Evolutionary conservation across 1,140 invertebrate genomes (phyloP).

Genomic region (Calliopsis andreniformis): DNA sequence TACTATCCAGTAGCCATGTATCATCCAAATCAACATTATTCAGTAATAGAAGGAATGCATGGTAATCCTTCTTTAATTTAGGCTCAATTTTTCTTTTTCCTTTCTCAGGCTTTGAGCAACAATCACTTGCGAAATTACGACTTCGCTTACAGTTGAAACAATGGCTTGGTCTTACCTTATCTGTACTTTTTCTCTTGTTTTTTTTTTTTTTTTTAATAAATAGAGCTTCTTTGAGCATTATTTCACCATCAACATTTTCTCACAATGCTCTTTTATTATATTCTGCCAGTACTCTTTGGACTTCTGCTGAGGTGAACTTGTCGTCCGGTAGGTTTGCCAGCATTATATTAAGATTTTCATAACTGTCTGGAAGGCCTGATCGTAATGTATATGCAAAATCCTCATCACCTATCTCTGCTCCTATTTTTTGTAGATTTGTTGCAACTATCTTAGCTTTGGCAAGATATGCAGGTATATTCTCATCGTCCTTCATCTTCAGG

Average conservation of each 20-base stretch:
- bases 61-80: background rate
- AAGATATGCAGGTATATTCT: background rate
- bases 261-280: conserved; percentile 5
- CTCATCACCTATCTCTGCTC: conserved; percentile 12
- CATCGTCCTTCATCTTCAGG: background rate
- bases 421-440: conserved; percentile 9
- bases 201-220: background rate
- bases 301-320: conserved; percentile 7
- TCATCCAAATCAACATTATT: conserved; percentile 1
- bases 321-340: conserved; percentile 20
- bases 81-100: background rate
- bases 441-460: conserved; percentile 3
- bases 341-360: conserved; percentile 14
- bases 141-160: conserved; percentile 8
- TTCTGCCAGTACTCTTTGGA: background rate
- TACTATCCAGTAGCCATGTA: conserved; percentile 16
- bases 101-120: background rate
- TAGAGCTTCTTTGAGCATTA: background rate
- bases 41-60: conserved; percentile 1
- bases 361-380: background rate
- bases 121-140: conserved; percentile 4
- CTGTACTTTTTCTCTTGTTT: background rate
- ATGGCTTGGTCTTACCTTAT: background rate
- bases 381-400: conserved; percentile 15
- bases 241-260: background rate